Conservation (phyloP, 2,113 vertebrate genomes). For the Corydoras maculifer region DNA sequence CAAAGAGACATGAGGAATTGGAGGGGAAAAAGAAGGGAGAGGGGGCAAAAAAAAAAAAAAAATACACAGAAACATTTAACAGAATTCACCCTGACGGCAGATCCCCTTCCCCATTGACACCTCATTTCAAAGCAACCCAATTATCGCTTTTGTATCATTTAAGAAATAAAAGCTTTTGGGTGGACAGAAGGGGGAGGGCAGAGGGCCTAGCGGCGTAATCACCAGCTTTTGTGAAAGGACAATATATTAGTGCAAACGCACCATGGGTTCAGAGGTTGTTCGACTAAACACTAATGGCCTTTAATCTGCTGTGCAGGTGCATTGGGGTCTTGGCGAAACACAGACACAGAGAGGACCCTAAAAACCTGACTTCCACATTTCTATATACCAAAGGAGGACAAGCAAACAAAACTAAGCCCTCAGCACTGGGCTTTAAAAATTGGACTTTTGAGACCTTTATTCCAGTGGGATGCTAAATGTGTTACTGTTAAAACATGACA, state of each 20-base stretch:
- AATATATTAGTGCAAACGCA: constrained; percentile 78
- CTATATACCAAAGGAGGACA: constrained; percentile 18
- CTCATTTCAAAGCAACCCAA: constrained; percentile 98
- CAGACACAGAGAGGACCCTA: constrained; percentile 31
- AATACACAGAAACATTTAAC: constrained; percentile 83
- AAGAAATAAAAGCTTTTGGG: constrained; percentile 93
- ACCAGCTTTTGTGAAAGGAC: constrained; percentile 73
- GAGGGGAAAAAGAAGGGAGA: constrained; percentile 68
- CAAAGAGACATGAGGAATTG: constrained; percentile 61
- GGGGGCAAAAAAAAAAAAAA: no score
- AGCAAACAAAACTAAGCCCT: constrained; percentile 26
- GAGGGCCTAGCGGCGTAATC: constrained; percentile 62
- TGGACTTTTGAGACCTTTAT: constrained; percentile 18
- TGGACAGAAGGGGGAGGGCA: constrained; percentile 45
- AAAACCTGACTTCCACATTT: constrained; percentile 39
- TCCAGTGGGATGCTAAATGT: constrained; percentile 17
- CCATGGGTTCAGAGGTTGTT: constrained; percentile 60
- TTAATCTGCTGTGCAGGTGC: constrained; percentile 61
- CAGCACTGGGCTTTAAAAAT: constrained; percentile 25
- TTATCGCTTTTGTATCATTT: constrained; percentile 99
- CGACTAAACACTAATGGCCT: constrained; percentile 61
- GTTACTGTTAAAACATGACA: no score
- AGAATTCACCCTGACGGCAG: constrained; percentile 95
- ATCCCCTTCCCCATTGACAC: constrained; percentile 93
- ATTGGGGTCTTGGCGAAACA: constrained; percentile 34